Conservation (phyloP, 2,888 invertebrate genomes). For the Vesta saturnalis region DNA sequence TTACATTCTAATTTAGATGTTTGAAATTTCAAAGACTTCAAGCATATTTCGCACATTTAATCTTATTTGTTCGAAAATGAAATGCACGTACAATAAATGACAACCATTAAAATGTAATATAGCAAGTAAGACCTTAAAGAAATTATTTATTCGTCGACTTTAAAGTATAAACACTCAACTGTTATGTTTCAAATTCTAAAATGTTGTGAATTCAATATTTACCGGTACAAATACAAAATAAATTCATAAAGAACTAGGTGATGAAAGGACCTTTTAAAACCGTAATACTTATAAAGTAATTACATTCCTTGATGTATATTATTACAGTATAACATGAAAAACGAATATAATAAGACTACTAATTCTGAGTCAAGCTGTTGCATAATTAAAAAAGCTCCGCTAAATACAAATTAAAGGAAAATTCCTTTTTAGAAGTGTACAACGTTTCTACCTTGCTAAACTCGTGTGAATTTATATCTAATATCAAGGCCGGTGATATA, state of each 20-base stretch:
- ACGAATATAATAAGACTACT: slow-evolving; percentile 3
- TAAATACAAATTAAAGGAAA: not conserved
- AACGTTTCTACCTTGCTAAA: too few species aligned
- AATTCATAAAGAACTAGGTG: not conserved
- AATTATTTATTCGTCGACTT: not conserved
- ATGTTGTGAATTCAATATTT: not conserved
- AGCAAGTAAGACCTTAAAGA: not conserved
- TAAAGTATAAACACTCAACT: not conserved
- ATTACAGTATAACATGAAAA: slow-evolving; percentile 3
- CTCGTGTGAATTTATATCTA: too few species aligned
- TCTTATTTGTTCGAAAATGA: too few species aligned
- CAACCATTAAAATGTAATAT: too few species aligned
- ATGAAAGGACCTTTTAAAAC: slow-evolving; percentile 3
- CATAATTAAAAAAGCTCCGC: slow-evolving; percentile 2
- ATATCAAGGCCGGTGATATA: too few species aligned
- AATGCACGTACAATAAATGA: too few species aligned
- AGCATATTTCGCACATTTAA: too few species aligned
- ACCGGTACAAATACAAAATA: not conserved
- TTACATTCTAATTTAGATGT: too few species aligned
- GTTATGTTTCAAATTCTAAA: not conserved
- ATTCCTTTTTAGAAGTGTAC: too few species aligned
- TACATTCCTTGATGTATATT: slow-evolving; percentile 5
- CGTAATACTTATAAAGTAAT: not conserved
- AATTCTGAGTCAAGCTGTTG: slow-evolving; percentile 1
- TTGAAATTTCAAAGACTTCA: too few species aligned